These are phyloP conservation scores for Palaemon carinicauda DNA, from an alignment of 1,140 invertebrate genomes.

Conservation along the genomic window DNA sequence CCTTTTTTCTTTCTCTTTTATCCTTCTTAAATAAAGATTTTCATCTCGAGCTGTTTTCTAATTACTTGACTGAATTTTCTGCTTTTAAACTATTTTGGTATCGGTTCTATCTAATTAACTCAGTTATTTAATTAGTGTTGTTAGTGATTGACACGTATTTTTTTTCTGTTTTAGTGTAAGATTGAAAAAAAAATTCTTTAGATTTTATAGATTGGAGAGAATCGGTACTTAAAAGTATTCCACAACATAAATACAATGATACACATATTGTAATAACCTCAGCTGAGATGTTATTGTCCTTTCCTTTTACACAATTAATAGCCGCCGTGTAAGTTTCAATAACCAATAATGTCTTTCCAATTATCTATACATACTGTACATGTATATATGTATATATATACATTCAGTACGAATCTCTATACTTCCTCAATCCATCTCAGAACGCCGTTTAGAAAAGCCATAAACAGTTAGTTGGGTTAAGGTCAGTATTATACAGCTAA, in stretches of 20 bases:
- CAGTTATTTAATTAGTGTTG: no score
- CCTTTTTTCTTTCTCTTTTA: background rate
- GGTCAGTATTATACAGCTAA: slow-evolving; percentile 51
- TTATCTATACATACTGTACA: background rate
- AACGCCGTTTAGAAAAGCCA: slow-evolving; percentile 8
- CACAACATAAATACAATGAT: no score
- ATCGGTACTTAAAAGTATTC: no score
- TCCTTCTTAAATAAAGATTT: background rate
- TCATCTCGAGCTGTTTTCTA: background rate
- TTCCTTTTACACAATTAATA: no score
- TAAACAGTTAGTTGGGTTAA: slow-evolving; percentile 52
- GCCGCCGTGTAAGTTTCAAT: background rate
- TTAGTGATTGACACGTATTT: no score
- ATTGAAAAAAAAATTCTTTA: no score
- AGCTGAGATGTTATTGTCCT: no score
- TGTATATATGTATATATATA: background rate
- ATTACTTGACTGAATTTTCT: background rate
- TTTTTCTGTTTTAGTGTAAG: no score
- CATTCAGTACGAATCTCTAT: background rate
- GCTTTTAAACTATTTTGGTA: no score
- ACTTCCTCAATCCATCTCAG: background rate
- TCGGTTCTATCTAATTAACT: no score
- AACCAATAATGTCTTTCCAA: background rate
- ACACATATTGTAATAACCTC: no score
- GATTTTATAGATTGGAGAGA: no score